Evolutionary conservation across 2,797 vertebrate genomes (phyloP).

Genomic region (Alectoris magna): DNA sequence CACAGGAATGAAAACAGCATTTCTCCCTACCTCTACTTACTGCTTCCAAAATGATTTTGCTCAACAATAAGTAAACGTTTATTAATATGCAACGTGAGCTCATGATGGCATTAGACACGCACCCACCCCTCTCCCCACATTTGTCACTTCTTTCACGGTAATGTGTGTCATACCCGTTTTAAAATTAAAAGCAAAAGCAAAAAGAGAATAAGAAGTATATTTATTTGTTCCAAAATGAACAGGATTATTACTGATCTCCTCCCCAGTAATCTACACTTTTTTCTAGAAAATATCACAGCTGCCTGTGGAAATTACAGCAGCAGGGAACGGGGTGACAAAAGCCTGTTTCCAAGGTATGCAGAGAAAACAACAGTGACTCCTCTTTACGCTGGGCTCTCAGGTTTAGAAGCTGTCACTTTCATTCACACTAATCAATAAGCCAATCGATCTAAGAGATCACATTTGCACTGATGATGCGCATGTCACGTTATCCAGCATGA

Average conservation of each 20-base stretch:
- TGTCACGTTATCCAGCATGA: not conserved
- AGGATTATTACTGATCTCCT: not conserved
- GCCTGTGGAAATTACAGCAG: not conserved
- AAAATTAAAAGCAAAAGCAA: not conserved
- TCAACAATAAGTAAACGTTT: slow-evolving; percentile 1
- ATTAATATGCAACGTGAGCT: not conserved
- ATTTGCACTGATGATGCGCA: not conserved
- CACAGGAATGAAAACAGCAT: not conserved
- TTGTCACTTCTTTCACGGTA: not conserved
- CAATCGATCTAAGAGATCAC: slow-evolving; percentile 4
- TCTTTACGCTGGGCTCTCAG: not conserved
- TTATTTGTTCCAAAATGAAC: not conserved
- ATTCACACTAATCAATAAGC: slow-evolving; percentile 1
- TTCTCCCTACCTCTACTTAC: not conserved
- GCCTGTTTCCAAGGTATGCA: not conserved
- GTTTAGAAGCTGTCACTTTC: not conserved
- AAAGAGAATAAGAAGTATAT: not conserved
- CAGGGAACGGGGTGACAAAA: not conserved
- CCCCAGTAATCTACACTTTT: not conserved
- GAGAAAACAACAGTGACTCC: not conserved
- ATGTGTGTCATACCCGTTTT: not conserved
- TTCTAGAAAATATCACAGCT: not conserved
- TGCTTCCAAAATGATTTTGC: slow-evolving; percentile 2
- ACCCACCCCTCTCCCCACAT: not conserved
- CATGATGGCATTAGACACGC: not conserved